Percentiles rank a stretch among this genome's conserved stretches.
phyloP scores from a whole-genome alignment of 37 sponge, comb jelly and placozoan genomes.

The Cladorhizidae sp. region DNA sequence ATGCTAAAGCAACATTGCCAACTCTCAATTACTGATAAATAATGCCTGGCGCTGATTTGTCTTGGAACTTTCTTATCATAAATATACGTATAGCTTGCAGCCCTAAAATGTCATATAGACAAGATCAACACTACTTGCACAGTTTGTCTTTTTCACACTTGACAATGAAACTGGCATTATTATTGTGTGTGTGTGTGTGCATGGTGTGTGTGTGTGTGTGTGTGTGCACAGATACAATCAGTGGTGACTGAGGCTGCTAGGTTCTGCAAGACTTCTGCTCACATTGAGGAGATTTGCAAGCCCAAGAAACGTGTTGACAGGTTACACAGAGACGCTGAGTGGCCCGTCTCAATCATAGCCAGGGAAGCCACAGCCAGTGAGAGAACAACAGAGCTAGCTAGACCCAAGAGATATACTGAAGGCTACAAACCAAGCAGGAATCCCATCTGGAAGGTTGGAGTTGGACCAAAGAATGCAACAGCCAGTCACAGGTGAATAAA shows the following conservation, averaged over 20 bases:
- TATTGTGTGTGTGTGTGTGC: background rate
- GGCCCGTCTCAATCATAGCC: slow-evolving; percentile 63
- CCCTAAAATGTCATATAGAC: too few species aligned
- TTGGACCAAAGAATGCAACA: slow-evolving; percentile 67
- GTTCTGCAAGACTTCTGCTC: slow-evolving; percentile 33
- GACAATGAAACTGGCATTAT: background rate
- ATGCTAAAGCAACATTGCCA: too few species aligned
- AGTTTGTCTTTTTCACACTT: too few species aligned
- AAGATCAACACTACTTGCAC: too few species aligned
- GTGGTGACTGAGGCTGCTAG: slow-evolving; percentile 68
- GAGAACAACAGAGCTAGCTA: slow-evolving; percentile 70
- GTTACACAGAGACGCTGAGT: slow-evolving; percentile 79
- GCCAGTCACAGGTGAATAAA: slow-evolving; percentile 64
- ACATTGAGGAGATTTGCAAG: slow-evolving; percentile 55
- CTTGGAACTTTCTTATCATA: too few species aligned
- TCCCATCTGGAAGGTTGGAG: slow-evolving; percentile 69
- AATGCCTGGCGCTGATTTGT: too few species aligned
- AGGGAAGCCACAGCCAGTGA: slow-evolving; percentile 64
- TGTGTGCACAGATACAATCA: slow-evolving; percentile 62
- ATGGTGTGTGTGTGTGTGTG: background rate
- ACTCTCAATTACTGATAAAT: too few species aligned
- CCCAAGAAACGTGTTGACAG: slow-evolving; percentile 69
- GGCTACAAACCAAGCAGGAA: slow-evolving; percentile 82
- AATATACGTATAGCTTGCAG: too few species aligned
- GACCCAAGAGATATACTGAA: slow-evolving; percentile 75